These are phyloP conservation scores for Anoplopoma fimbria DNA, from an alignment of 2,113 vertebrate genomes.

Conservation along the genomic window DNA sequence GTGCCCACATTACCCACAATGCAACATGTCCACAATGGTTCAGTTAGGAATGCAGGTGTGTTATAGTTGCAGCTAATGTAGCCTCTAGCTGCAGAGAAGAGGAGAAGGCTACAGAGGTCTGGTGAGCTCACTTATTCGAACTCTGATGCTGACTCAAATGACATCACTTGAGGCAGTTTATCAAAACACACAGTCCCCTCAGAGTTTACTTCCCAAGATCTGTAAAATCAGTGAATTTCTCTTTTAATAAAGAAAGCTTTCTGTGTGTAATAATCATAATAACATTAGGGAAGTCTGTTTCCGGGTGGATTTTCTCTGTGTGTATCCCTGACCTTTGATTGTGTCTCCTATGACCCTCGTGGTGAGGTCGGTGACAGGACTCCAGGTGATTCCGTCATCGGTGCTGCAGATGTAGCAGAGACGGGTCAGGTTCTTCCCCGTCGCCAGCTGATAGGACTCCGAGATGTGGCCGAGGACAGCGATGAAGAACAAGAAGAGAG, in stretches of 20 bases:
- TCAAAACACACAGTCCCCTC: neutral
- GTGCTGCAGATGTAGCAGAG: slow-evolving; percentile 91
- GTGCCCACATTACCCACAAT: neutral
- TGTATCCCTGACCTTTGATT: slow-evolving; percentile 80
- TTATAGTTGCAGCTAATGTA: neutral
- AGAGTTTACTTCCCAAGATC: neutral
- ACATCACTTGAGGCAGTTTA: neutral
- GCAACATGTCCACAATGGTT: neutral
- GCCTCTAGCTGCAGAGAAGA: neutral
- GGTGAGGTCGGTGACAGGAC: slow-evolving; percentile 88
- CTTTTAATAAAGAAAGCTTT: neutral
- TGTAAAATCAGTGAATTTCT: neutral
- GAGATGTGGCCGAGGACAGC: slow-evolving; percentile 90
- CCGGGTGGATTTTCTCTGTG: neutral
- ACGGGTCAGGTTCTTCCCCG: slow-evolving; percentile 90
- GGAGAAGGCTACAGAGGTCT: neutral
- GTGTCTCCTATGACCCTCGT: slow-evolving; percentile 89
- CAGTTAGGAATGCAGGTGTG: neutral
- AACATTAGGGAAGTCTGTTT: neutral
- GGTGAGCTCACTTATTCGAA: neutral
- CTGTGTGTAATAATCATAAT: neutral
- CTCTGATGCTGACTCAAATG: neutral
- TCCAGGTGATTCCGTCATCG: slow-evolving; percentile 90
- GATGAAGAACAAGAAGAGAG: slow-evolving; percentile 93
- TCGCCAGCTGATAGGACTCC: slow-evolving; percentile 90